phyloP scores from a whole-genome alignment of 1,140 invertebrate genomes.

The Drosophila rhopaloa region DNA sequence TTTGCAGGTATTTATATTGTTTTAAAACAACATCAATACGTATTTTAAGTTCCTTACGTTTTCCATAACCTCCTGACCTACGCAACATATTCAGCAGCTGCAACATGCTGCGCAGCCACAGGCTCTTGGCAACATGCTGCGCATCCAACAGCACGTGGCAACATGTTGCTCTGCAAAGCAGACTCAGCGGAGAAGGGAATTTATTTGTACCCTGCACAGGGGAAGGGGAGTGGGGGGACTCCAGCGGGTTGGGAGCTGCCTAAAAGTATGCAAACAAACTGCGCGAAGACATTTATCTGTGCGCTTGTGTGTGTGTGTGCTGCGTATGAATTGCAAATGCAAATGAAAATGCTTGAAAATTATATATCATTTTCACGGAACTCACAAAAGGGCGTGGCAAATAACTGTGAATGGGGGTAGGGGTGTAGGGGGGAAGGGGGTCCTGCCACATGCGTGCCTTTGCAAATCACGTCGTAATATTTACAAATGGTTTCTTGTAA shows the following conservation, averaged over 20 bases:
- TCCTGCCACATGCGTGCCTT: slow-evolving; percentile 56
- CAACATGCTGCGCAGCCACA: slow-evolving; percentile 42
- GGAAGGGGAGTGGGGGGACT: not conserved
- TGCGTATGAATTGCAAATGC: slow-evolving; percentile 75
- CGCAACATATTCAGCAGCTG: slow-evolving; percentile 52
- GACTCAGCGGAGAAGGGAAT: slow-evolving; percentile 58
- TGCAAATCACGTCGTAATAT: slow-evolving; percentile 81
- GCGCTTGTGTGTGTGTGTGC: slow-evolving; percentile 16
- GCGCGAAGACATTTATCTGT: slow-evolving; percentile 51
- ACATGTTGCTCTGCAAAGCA: slow-evolving; percentile 58
- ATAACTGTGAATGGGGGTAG: no score
- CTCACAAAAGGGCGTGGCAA: slow-evolving; percentile 16
- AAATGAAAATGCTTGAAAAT: slow-evolving; percentile 74
- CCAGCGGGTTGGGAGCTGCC: not conserved
- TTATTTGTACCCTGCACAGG: slow-evolving; percentile 11
- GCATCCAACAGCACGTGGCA: slow-evolving; percentile 12
- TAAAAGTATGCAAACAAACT: slow-evolving; percentile 56
- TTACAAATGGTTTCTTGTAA: slow-evolving; percentile 84
- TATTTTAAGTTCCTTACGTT: not conserved
- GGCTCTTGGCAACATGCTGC: slow-evolving; percentile 44
- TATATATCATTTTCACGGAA: slow-evolving; percentile 68
- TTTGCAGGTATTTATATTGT: no score
- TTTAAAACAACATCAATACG: no score
- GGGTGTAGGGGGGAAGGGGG: not conserved
- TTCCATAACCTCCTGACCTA: not conserved